Evolutionary conservation across 2,888 invertebrate genomes (phyloP).

Genomic region (Diachrysia chrysitis): DNA sequence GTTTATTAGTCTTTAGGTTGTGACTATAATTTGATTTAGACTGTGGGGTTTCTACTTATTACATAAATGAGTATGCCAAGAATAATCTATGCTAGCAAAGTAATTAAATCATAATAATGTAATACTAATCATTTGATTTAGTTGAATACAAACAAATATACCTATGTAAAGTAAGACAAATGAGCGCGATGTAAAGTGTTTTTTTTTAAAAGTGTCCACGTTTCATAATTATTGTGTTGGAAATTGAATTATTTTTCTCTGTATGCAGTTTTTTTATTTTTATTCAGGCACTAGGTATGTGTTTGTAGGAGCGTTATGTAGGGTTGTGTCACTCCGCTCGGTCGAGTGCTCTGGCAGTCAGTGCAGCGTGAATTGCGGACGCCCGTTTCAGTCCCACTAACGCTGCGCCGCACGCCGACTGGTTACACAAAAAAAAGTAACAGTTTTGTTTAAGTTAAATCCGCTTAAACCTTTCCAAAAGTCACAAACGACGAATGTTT

Average conservation of each 20-base stretch:
- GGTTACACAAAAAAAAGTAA: slow-evolving; percentile 59
- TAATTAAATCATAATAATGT: no score
- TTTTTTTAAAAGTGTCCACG: background rate
- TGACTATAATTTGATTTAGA: no score
- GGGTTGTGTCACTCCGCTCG: slow-evolving; percentile 66
- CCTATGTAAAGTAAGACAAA: no score
- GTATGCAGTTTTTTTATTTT: slow-evolving; percentile 7
- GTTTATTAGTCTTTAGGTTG: no score
- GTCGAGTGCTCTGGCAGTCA: slow-evolving; percentile 65
- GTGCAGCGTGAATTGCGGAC: slow-evolving; percentile 76
- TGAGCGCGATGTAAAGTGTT: background rate
- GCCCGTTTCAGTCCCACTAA: slow-evolving; percentile 63
- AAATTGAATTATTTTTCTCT: background rate
- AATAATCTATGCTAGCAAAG: no score
- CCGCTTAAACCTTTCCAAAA: slow-evolving; percentile 42
- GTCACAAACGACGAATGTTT: slow-evolving; percentile 31
- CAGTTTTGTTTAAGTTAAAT: slow-evolving; percentile 47
- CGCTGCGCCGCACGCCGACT: slow-evolving; percentile 53
- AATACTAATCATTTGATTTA: no score
- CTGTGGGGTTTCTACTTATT: no score
- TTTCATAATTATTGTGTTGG: slow-evolving; percentile 1
- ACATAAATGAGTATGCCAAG: no score
- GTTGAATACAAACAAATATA: no score
- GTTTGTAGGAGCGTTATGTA: slow-evolving; percentile 56
- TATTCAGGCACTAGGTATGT: slow-evolving; percentile 34